These are phyloP conservation scores for Ranitomeya variabilis DNA, from an alignment of 2,113 vertebrate genomes.

Conservation along the genomic window DNA sequence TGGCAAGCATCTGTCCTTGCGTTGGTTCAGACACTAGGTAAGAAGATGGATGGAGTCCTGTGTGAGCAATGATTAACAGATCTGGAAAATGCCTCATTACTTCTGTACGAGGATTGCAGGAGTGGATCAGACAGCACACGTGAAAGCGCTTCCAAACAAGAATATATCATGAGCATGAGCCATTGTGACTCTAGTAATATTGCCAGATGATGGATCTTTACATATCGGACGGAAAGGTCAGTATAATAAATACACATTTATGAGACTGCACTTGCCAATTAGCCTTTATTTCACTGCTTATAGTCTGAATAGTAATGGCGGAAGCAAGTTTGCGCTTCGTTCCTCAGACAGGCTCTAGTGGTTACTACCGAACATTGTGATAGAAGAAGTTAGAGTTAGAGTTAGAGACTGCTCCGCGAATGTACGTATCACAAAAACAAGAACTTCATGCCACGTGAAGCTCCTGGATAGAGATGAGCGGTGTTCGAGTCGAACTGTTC, in stretches of 20 bases:
- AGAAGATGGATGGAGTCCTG: slow-evolving; percentile 25
- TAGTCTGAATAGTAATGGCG: slow-evolving; percentile 38
- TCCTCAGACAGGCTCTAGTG: neutral
- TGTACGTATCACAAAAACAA: no score
- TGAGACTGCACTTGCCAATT: slow-evolving; percentile 50
- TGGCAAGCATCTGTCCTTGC: neutral
- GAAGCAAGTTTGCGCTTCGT: slow-evolving; percentile 22
- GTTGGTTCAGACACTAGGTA: neutral
- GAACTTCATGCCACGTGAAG: no score
- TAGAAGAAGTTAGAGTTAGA: neutral
- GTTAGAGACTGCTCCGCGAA: no score
- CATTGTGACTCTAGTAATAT: slow-evolving; percentile 29
- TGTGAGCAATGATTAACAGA: slow-evolving; percentile 13
- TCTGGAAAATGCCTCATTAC: slow-evolving; percentile 42
- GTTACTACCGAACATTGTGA: neutral
- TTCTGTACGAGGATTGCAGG: neutral
- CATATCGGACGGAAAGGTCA: slow-evolving; percentile 53
- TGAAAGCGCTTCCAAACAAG: slow-evolving; percentile 27
- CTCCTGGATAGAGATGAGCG: no score
- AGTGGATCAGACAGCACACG: slow-evolving; percentile 14
- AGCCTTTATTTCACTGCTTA: slow-evolving; percentile 54
- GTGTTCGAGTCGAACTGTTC: no score
- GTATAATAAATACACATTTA: slow-evolving; percentile 56
- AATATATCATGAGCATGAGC: slow-evolving; percentile 32
- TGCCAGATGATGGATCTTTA: slow-evolving; percentile 42